Evolutionary conservation across 2,797 vertebrate species (phyloP), one percentile per base, ranked within the genome.

Genomic region (Phalloptychus januarius): DNA sequence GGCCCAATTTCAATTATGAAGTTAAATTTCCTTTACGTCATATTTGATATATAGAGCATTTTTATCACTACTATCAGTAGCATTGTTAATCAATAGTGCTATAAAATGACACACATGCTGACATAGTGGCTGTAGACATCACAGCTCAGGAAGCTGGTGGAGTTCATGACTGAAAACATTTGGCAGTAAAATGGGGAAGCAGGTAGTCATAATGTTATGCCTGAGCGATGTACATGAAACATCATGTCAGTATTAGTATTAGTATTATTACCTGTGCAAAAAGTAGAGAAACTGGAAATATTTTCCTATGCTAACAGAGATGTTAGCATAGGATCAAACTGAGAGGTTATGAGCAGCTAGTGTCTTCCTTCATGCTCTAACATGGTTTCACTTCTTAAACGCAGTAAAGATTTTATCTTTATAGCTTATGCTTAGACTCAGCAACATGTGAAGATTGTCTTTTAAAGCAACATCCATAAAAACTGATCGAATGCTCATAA

Each of bases 401-500:
- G 1, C 15, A 3, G 58, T 63, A 61, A 33, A 33, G 56, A 33
- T 61, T 61, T 1, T 33, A 61, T 61, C 28, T 31, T 16, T 16
- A 61, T 16, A 15, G 56, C 28, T 61, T 15, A 61, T 61, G 28
- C 56, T 16, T 61, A 7, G 56, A 61, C 28, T 15, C 11, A 5
- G 28, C 13, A 33, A 33, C 56, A 63, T 20, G 31, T 63, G 18
- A 36, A 36, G 16, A 33, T 33, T 63, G 16, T 61, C 56, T 63
- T 8, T 16, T 61, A 61, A 63, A 63, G 58, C 25, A 81, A 28
- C 46, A 31, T 45, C n/a, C 20, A 45, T 33, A 58, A 86, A 86
- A 82, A 44, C 28, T 46, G 65, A 85, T 79, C 31, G 67, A 84
- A 54, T 78, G 58, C 42, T 61, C 78, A 50, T 54, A 78, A 74